phyloP scores from a whole-genome alignment of 1,140 invertebrate genomes.

The Eumaeus atala region DNA sequence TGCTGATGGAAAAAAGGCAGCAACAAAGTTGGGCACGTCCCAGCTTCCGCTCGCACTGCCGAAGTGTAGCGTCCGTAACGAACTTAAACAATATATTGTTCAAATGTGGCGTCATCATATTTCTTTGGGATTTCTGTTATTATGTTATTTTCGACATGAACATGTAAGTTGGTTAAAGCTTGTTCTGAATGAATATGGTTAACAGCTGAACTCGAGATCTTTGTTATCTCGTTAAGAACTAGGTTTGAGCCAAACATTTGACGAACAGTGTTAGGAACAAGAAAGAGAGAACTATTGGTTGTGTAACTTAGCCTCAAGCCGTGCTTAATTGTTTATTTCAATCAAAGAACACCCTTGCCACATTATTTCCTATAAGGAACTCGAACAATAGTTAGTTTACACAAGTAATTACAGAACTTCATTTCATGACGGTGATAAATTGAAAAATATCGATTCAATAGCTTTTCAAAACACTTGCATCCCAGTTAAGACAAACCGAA shows the following conservation, averaged over 20 bases:
- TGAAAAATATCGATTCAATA: not conserved
- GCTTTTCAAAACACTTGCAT: slow-evolving; percentile 11
- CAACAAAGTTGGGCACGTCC: slow-evolving; percentile 33
- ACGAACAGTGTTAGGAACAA: too few species aligned
- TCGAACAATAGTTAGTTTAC: too few species aligned
- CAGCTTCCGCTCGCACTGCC: slow-evolving; percentile 27
- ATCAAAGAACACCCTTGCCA: not conserved
- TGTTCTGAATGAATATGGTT: too few species aligned
- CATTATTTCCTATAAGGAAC: too few species aligned
- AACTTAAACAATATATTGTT: slow-evolving; percentile 11
- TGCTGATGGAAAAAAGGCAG: slow-evolving; percentile 41
- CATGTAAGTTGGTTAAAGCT: not conserved
- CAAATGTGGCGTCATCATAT: slow-evolving; percentile 6
- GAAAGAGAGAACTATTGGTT: too few species aligned
- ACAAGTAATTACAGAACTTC: not conserved
- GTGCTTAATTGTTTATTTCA: too few species aligned
- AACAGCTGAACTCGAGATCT: too few species aligned
- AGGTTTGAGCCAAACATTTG: too few species aligned
- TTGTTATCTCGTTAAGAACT: too few species aligned
- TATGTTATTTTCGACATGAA: slow-evolving; percentile 6
- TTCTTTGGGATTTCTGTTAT: slow-evolving; percentile 1
- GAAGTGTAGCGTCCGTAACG: slow-evolving; percentile 7
- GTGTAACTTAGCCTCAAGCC: too few species aligned
- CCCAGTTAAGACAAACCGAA: slow-evolving; percentile 18
- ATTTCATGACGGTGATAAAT: not conserved